Base-by-base conservation (phyloP, 92 coral and sea anemone species). In the Anthopleura xanthogrammica region DNA sequence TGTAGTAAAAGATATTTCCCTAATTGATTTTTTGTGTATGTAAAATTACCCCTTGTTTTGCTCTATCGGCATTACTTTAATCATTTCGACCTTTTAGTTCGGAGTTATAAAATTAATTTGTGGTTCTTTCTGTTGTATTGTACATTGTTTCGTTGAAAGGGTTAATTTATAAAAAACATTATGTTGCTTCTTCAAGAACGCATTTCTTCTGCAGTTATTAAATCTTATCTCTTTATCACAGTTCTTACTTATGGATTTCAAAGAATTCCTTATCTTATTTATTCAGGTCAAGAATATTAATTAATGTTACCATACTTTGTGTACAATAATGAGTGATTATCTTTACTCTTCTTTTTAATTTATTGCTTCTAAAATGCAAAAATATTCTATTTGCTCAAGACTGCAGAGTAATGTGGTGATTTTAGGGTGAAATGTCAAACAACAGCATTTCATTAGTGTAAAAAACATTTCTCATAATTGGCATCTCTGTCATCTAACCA, bases 211-310 rank as follows among this genome's bases (percentile, higher is more conserved):
- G 17, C 64, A 43, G 41, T 12, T 22, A 36, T 20, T 58, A 20
- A 68, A 70, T 71, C 84, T 81, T 48, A 80, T 81, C 77, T 43
- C 56, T 40, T 41, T 19, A 81, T 70, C 77, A 48, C 60, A 62
- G 64, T 19, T 68, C 77, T 42, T 81, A 7, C 52, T 22, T 81
- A 7, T 19, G 83, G 84, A 68, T 60, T 81, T 52, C 84, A 81
- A 81, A 81, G 77, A 81, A 81, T 66, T 75, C 48, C 40, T 81
- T 68, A 81, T 81, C 77, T 29, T 68, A 20, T 81, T 23, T 46
- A 22, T 43, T 66, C 84, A 81, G 46, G 74, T 68, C 41, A 68
- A 68, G 74, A 68, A 24, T 62, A 62, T 68, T 68, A 68, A 68
- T 23, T 36, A 11, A 54, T 13, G 58, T 54, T 54, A 46, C 58